Evolutionary conservation across 2,797 vertebrate genomes (phyloP).

Genomic region (Phalloptychus januarius): DNA sequence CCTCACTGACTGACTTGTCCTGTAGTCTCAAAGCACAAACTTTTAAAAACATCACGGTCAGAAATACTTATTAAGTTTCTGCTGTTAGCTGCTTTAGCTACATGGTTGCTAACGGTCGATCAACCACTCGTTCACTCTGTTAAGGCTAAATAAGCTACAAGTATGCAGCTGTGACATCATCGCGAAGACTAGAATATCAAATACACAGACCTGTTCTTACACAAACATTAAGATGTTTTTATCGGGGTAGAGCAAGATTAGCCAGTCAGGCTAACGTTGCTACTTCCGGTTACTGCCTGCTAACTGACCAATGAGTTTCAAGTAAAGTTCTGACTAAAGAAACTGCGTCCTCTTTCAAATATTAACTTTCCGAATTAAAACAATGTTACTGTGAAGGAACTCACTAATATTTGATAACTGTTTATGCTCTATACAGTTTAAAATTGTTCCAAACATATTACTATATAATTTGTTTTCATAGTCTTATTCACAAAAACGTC

Average conservation of each 20-base stretch:
- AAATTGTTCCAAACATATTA: not conserved
- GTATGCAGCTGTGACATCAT: not conserved
- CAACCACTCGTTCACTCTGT: not conserved
- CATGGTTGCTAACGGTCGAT: not conserved
- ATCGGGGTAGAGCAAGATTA: not conserved
- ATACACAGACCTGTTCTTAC: not conserved
- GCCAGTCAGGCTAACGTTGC: not conserved
- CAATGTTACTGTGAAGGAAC: not conserved
- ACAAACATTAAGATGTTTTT: not conserved
- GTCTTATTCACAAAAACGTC: not conserved
- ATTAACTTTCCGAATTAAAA: not conserved
- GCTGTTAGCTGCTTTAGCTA: slow-evolving; percentile 1
- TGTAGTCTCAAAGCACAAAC: not conserved
- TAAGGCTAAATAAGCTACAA: not conserved
- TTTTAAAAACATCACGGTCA: not conserved
- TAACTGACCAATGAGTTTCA: not conserved
- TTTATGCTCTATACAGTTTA: not conserved
- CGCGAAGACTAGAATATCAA: not conserved
- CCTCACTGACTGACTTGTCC: not conserved
- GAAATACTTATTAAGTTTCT: not conserved
- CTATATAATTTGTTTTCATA: not conserved
- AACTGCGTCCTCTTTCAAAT: not conserved
- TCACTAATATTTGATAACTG: not conserved
- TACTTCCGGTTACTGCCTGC: not conserved
- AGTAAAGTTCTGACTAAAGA: not conserved